These are phyloP conservation scores for Corbicula japonica DNA, from an alignment of 2,888 invertebrate species.

Conservation along the genomic window DNA sequence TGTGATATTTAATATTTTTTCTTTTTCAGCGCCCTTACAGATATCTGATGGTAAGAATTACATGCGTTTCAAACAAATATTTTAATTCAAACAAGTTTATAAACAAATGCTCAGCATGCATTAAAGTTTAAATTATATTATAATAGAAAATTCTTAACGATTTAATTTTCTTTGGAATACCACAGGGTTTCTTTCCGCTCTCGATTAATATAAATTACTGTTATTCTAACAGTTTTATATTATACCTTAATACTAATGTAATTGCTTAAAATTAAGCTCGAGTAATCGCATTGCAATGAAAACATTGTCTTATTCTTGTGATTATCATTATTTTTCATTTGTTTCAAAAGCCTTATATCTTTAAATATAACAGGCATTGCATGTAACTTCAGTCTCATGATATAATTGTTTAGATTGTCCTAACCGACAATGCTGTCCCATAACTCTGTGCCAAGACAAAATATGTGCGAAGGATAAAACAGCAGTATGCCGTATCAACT, in stretches of 20 bases:
- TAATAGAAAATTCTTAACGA: neutral
- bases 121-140: neutral
- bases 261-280: too few relatives aligned
- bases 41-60: slow-evolving; percentile 23
- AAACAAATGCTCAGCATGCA: neutral
- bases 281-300: neutral
- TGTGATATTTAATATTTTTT: neutral
- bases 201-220: too few relatives aligned
- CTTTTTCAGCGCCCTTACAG: slow-evolving; percentile 29
- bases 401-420: slow-evolving; percentile 29
- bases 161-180: too few relatives aligned
- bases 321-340: neutral
- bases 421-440: slow-evolving; percentile 39
- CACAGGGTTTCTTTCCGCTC: too few relatives aligned
- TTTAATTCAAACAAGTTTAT: neutral
- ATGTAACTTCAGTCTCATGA: neutral
- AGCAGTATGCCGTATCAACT: slow-evolving; percentile 38
- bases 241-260: too few relatives aligned
- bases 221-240: too few relatives aligned
- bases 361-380: neutral
- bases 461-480: slow-evolving; percentile 35
- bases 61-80: neutral
- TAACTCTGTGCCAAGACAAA: slow-evolving; percentile 14
- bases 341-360: neutral
- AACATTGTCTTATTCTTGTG: neutral